A percentile compares a stretch with the other conserved stretches of the same genome.
Conservation (phyloP, 2,113 vertebrate species). For the Zosterops borbonicus region DNA sequence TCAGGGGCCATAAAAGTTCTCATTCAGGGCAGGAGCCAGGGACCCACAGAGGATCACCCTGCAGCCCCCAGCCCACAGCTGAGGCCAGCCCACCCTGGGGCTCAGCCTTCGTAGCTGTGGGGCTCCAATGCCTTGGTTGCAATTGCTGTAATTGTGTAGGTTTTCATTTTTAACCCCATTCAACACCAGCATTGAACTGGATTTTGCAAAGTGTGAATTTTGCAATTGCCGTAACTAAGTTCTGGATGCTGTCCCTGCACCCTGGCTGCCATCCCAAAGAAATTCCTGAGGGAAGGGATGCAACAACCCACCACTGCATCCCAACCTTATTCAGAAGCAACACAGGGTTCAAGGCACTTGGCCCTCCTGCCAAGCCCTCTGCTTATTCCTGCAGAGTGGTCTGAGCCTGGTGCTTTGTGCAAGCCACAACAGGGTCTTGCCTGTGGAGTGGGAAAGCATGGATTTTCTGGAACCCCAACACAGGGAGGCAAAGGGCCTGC, state of each 20-base stretch:
- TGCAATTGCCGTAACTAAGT: background rate
- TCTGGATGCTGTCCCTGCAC: background rate
- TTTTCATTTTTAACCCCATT: background rate
- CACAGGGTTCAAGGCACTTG: background rate
- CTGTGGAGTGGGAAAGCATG: fast-evolving
- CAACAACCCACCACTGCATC: background rate
- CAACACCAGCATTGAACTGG: background rate
- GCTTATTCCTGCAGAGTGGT: background rate
- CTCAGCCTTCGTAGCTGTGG: fast-evolving
- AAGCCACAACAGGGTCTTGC: background rate
- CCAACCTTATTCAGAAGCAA: background rate
- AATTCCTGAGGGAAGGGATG: background rate
- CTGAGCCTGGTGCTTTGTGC: background rate
- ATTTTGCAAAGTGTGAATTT: background rate
- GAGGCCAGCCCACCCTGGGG: background rate
- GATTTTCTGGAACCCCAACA: fast-evolving
- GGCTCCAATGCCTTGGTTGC: background rate
- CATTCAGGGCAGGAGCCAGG: fast-evolving
- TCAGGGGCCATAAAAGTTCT: background rate
- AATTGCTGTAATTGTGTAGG: background rate
- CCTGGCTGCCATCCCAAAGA: background rate
- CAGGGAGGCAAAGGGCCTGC: background rate
- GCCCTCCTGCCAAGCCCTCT: background rate
- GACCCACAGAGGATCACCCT: background rate
- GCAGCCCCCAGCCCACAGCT: background rate